Evolutionary conservation across 2,113 vertebrate genomes (phyloP), one percentile per base, ranked within the genome.

Genomic region (Dicerorhinus sumatrensis): DNA sequence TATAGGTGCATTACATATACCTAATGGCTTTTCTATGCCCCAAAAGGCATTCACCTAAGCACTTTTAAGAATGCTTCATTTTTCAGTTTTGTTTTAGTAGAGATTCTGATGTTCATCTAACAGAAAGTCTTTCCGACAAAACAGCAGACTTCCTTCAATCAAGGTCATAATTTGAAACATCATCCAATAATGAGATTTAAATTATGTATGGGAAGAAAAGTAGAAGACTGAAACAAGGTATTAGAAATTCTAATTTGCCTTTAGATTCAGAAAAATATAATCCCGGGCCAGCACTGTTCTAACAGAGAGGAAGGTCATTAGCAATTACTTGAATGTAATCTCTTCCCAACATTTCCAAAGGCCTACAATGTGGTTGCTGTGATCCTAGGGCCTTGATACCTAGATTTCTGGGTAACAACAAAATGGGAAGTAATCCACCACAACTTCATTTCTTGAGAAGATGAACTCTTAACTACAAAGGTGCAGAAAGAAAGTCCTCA

Each of bases 151-250:
- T 93, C 39, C 3, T 67, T 8, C 48, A 81, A 54, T 84, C 20
- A 96, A 84, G 94, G 69, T 89, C 77, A 96, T 69, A 86, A 54
- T 86, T 89, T 88, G 54, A 97, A 94, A 91, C 51, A 88, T 42
- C 73, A n/a, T 70, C 70, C 31, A 95, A 70, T 67, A 31, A 23
- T 42, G 51, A 10, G 21, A 93, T 89, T 97, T 97, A 94, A n/a
- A 36, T 97, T 86, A 96, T 69, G 13, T 79, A 67, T 69, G 48
- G 17, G 27, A 73, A 85, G 72, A 93, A 96, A 89, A 90, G 25
- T 36, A 84, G 42, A 86, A 96, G 36, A 82, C 67, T 93, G 48
- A 93, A 97, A 87, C 39, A 65, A 90, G 25, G n/a, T 81, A 77
- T 72, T 14, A 95, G 82, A 95, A 91, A 89, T 65, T 39, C 16